phyloP scores from a whole-genome alignment of 2,113 vertebrate species.

The Cyanoramphus novaezelandiae region DNA sequence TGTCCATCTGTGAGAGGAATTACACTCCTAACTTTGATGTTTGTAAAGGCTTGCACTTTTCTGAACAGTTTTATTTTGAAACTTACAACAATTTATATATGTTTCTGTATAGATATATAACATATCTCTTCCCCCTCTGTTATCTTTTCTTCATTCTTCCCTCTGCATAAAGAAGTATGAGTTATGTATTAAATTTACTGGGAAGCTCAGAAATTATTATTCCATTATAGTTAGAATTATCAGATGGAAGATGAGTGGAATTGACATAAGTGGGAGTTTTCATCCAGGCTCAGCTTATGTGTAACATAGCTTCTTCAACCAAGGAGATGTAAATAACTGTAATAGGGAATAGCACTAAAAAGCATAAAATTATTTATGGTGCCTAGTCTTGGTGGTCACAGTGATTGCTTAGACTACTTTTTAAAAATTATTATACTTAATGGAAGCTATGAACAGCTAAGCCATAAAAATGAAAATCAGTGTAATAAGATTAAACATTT shows the following conservation, averaged over 20 bases:
- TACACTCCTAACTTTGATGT: not conserved
- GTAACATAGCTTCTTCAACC: not conserved
- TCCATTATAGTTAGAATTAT: not conserved
- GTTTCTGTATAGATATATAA: not conserved
- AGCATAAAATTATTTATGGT: not conserved
- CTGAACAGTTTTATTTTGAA: not conserved
- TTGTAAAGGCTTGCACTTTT: not conserved
- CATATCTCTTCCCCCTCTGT: rapidly evolving
- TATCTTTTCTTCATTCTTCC: not conserved
- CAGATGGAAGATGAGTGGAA: not conserved
- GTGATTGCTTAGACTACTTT: not conserved
- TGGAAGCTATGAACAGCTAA: not conserved
- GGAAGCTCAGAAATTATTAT: not conserved
- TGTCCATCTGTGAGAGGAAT: not conserved
- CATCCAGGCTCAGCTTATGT: not conserved
- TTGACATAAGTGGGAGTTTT: not conserved
- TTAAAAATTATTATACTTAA: not conserved
- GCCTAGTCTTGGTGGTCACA: not conserved
- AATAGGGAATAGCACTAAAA: not conserved
- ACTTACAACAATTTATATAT: not conserved
- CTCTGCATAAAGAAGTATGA: not conserved
- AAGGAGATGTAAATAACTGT: not conserved
- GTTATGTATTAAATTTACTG: not conserved
- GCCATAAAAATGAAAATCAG: not conserved
- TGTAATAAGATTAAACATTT: not conserved